Percentiles rank a stretch among this genome's conserved stretches.
phyloP scores from a whole-genome alignment of 1,140 invertebrate genomes.

The Cherax quadricarinatus region DNA sequence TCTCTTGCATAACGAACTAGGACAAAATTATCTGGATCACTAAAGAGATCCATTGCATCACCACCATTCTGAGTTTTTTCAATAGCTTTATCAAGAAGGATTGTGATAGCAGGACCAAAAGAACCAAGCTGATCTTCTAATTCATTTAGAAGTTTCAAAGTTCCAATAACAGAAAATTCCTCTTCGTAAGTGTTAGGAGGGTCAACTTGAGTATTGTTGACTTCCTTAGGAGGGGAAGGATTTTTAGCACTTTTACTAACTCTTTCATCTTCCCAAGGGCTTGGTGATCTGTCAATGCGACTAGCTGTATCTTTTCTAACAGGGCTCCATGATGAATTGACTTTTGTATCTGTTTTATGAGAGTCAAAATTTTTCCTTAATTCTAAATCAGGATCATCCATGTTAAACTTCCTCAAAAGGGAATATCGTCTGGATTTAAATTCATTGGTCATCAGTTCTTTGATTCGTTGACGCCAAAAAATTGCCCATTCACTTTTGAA shows the following conservation, averaged over 20 bases:
- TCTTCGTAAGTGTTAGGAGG: constrained; percentile 30
- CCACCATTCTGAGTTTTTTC: constrained; percentile 40
- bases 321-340: not conserved
- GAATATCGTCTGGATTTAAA: constrained; percentile 45
- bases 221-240: constrained; percentile 34
- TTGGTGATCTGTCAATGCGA: constrained; percentile 60
- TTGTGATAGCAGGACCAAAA: constrained; percentile 65
- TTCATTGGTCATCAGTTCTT: constrained; percentile 28
- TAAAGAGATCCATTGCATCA: constrained; percentile 66
- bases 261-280: constrained; percentile 61
- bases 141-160: constrained; percentile 65
- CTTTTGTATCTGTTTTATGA: not conserved
- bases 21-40: constrained; percentile 65
- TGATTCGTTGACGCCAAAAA: constrained; percentile 65
- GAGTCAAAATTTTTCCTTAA: no score
- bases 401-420: constrained; percentile 50
- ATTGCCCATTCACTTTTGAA: constrained; percentile 66
- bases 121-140: constrained; percentile 70
- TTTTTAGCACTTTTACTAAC: constrained; percentile 25
- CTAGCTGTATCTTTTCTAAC: not conserved
- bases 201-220: not conserved
- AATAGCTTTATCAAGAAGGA: constrained; percentile 58
- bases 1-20: constrained; percentile 65
- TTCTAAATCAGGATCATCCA: constrained; percentile 45
- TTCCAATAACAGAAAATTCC: constrained; percentile 71